Conservation (phyloP, 2,888 invertebrate species). For the Rugalucina vietnamica region DNA sequence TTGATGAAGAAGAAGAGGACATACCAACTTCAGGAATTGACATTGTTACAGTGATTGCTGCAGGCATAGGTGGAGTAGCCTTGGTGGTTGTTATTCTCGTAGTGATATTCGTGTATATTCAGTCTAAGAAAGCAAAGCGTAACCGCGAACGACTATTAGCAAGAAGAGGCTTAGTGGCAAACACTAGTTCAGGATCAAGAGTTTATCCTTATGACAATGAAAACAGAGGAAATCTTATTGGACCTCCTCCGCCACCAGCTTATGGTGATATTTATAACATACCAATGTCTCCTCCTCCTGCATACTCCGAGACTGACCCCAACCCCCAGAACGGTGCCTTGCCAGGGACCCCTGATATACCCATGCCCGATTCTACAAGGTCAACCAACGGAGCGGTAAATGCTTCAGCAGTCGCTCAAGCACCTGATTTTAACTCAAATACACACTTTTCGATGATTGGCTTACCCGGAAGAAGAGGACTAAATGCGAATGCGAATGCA, state of each 20-base stretch:
- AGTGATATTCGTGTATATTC: slow-evolving; percentile 35
- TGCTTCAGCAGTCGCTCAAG: neutral
- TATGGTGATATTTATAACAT: slow-evolving; percentile 49
- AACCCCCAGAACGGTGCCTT: slow-evolving; percentile 22
- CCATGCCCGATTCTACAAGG: neutral
- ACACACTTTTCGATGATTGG: neutral
- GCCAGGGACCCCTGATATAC: neutral
- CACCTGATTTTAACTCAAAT: neutral
- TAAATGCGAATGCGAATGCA: neutral
- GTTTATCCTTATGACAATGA: slow-evolving; percentile 28
- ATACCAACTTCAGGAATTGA: neutral
- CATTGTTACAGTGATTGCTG: slow-evolving; percentile 27
- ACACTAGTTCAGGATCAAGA: neutral
- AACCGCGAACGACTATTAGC: slow-evolving; percentile 12
- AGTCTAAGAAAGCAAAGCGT: slow-evolving; percentile 48
- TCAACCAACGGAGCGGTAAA: neutral
- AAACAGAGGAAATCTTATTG: slow-evolving; percentile 9
- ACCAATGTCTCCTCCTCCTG: slow-evolving; percentile 50
- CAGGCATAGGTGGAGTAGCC: slow-evolving; percentile 30
- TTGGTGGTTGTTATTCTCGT: slow-evolving; percentile 35
- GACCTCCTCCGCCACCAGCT: slow-evolving; percentile 48
- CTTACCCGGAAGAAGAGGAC: neutral
- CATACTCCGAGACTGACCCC: slow-evolving; percentile 49
- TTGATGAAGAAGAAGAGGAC: slow-evolving; percentile 34
- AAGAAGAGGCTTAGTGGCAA: neutral